phyloP scores from a whole-genome alignment of 2,888 invertebrate species.

The Cheilosia soror region DNA sequence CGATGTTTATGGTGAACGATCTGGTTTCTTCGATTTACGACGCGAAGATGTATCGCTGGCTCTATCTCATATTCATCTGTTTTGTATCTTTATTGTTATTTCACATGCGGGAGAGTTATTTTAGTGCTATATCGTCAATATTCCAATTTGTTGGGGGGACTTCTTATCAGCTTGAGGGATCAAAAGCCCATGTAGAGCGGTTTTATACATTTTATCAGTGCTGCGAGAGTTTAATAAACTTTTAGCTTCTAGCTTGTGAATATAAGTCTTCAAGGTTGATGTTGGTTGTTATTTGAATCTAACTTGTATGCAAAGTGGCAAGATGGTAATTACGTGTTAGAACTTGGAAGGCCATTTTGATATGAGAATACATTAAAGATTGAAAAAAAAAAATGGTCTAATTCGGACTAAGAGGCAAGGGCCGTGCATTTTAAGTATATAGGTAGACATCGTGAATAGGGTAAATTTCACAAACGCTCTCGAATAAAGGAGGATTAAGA shows the following conservation, averaged over 20 bases:
- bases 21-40: conserved; percentile 19
- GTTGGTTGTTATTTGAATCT: background rate
- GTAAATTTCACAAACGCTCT: too few species aligned
- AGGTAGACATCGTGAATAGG: too few species aligned
- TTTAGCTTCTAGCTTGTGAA: background rate
- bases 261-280: conserved; percentile 18
- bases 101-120: conserved; percentile 5
- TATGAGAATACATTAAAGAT: too few species aligned
- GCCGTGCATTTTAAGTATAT: too few species aligned
- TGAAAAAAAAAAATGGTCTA: too few species aligned
- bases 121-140: conserved; percentile 29
- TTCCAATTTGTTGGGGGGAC: conserved; percentile 30
- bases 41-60: conserved; percentile 35
- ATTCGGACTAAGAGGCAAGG: too few species aligned
- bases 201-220: conserved; percentile 20
- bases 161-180: conserved; percentile 26
- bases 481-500: too few species aligned
- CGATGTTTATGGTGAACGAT: background rate
- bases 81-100: conserved; percentile 52
- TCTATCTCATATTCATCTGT: conserved; percentile 32
- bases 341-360: too few species aligned
- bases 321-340: too few species aligned
- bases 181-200: background rate
- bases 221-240: conserved; percentile 26
- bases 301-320: too few species aligned